These are phyloP conservation scores for Neelides sp. DNA, from an alignment of 1,140 invertebrate genomes.

Conservation along the genomic window DNA sequence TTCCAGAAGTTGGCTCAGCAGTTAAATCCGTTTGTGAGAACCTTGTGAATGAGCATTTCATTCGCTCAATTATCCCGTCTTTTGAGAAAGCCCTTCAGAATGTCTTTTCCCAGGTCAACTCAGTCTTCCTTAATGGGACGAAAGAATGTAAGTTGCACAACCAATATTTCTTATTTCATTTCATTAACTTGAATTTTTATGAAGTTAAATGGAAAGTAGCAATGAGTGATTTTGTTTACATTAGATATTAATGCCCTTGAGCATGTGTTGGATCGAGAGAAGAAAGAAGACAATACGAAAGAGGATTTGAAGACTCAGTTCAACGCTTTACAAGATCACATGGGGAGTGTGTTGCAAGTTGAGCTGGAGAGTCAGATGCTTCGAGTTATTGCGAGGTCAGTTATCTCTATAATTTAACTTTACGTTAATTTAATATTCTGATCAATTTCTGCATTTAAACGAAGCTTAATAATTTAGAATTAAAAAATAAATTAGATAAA, in stretches of 20 bases:
- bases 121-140: slow-evolving; percentile 68
- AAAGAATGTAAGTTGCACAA: slow-evolving; percentile 82
- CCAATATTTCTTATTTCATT: too few relatives aligned
- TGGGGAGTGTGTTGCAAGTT: slow-evolving; percentile 15
- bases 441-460: background rate
- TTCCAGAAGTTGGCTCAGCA: slow-evolving; percentile 8
- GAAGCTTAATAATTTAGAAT: too few relatives aligned
- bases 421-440: background rate
- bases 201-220: background rate
- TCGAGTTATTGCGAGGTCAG: slow-evolving; percentile 11
- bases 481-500: too few relatives aligned
- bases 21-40: slow-evolving; percentile 18
- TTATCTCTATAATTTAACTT: background rate
- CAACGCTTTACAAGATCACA: slow-evolving; percentile 9
- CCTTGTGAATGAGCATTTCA: slow-evolving; percentile 50
- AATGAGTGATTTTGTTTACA: background rate
- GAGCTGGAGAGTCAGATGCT: slow-evolving; percentile 23
- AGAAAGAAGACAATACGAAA: slow-evolving; percentile 6
- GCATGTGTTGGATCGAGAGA: slow-evolving; percentile 12
- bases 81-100: slow-evolving; percentile 71
- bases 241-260: slow-evolving; percentile 23
- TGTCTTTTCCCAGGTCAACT: slow-evolving; percentile 77
- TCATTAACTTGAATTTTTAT: background rate
- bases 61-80: slow-evolving; percentile 58
- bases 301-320: slow-evolving; percentile 3